Percentiles rank a stretch among this genome's conserved stretches.
phyloP scores from a whole-genome alignment of 2,888 invertebrate species.

The Pelosia muscerda region DNA sequence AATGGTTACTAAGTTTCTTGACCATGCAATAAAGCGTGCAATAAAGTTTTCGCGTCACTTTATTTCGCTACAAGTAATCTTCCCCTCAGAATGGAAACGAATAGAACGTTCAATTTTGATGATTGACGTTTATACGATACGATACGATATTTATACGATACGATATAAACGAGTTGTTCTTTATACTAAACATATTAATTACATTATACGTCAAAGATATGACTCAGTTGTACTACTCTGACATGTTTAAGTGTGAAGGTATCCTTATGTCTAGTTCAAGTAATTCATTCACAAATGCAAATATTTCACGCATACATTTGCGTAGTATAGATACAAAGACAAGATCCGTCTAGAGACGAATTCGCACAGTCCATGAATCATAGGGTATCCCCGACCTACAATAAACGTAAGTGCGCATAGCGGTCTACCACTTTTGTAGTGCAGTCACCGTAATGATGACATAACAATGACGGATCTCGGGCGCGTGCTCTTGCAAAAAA shows the following conservation, averaged over 20 bases:
- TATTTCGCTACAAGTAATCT: no score
- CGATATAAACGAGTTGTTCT: no score
- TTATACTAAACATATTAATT: no score
- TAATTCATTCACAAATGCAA: constrained; percentile 33
- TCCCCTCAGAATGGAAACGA: no score
- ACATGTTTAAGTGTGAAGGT: not conserved
- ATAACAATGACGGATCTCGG: constrained; percentile 74
- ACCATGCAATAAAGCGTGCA: no score
- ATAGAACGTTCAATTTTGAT: no score
- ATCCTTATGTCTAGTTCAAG: not conserved
- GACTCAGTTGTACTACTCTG: not conserved
- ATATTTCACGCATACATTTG: constrained; percentile 32
- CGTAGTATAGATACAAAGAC: constrained; percentile 50
- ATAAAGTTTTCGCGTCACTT: no score
- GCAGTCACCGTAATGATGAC: constrained; percentile 77
- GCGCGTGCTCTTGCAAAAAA: constrained; percentile 77
- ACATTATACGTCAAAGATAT: not conserved
- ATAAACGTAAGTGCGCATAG: constrained; percentile 69
- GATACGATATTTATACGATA: no score
- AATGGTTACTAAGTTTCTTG: no score
- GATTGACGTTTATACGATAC: no score
- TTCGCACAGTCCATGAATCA: constrained; percentile 72
- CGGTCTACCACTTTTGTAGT: constrained; percentile 72
- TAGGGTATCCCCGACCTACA: constrained; percentile 82
- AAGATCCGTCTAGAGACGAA: constrained; percentile 63